phyloP scores from a whole-genome alignment of 2,797 vertebrate genomes.

The Lerista edwardsae region DNA sequence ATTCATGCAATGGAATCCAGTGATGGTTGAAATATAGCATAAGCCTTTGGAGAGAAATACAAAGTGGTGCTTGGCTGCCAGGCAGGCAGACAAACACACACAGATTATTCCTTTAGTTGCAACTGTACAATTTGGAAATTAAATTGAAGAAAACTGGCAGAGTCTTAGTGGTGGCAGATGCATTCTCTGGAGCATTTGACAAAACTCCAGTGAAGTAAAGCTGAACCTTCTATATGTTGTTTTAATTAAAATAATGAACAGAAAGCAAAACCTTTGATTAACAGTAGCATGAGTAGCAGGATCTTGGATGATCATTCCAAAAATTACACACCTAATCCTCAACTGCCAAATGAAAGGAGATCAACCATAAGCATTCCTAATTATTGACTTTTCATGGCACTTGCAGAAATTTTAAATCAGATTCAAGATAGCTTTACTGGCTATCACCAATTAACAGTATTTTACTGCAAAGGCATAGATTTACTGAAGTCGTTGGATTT shows the following conservation, averaged over 20 bases:
- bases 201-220: slow-evolving; percentile 10
- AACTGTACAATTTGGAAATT: slow-evolving; percentile 34
- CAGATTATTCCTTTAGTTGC: slow-evolving; percentile 33
- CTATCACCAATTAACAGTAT: neutral
- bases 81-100: slow-evolving; percentile 13
- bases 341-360: neutral
- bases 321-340: neutral
- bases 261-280: neutral
- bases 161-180: slow-evolving; percentile 18
- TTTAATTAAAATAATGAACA: slow-evolving; percentile 9
- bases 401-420: neutral
- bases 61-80: slow-evolving; percentile 12
- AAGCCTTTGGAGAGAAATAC: slow-evolving; percentile 11
- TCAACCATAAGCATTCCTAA: neutral
- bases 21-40: slow-evolving; percentile 1
- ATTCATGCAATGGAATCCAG: slow-evolving; percentile 12
- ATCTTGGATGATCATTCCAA: too few species aligned
- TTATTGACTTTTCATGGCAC: neutral
- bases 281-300: neutral
- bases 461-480: neutral
- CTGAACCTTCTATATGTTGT: slow-evolving; percentile 27
- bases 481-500: too few species aligned
- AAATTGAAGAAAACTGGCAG: slow-evolving; percentile 28
- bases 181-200: slow-evolving; percentile 37
- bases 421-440: neutral